Conservation (phyloP, 2,888 invertebrate genomes). For the Chelonus formosanus region DNA sequence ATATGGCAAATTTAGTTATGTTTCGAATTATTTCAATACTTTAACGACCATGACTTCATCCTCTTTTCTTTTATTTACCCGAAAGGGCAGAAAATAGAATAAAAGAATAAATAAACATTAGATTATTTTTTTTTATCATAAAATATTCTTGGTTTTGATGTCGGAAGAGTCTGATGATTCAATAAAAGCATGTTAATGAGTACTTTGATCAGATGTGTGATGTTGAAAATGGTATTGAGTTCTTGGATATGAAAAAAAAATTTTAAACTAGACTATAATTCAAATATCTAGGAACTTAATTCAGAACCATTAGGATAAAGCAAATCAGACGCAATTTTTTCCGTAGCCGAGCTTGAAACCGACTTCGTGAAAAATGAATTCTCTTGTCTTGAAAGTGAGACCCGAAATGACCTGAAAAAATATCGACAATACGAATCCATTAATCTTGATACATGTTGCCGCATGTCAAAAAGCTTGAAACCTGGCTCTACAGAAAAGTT, state of each 20-base stretch:
- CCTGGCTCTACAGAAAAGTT: constrained; percentile 23
- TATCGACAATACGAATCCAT: constrained; percentile 65
- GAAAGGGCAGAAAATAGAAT: no score
- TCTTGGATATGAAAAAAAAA: background rate
- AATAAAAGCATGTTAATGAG: no score
- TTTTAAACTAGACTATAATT: constrained; percentile 3
- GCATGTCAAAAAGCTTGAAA: constrained; percentile 37
- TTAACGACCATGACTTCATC: no score
- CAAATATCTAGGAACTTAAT: constrained; percentile 47
- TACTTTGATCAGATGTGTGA: no score
- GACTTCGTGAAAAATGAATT: constrained; percentile 63
- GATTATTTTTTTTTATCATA: no score
- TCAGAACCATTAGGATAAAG: constrained; percentile 60
- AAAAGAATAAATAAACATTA: no score
- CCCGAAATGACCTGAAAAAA: constrained; percentile 64
- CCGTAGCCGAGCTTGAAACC: constrained; percentile 40
- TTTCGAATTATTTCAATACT: constrained; percentile 4
- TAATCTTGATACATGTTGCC: constrained; percentile 59
- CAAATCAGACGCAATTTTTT: constrained; percentile 60
- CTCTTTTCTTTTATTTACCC: no score
- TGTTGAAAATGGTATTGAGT: no score
- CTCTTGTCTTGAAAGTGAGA: constrained; percentile 61
- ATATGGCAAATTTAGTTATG: constrained; percentile 1
- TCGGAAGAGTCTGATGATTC: no score
- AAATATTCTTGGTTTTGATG: no score